phyloP scores from a whole-genome alignment of 2,113 vertebrate species.

The Strix aluco region DNA sequence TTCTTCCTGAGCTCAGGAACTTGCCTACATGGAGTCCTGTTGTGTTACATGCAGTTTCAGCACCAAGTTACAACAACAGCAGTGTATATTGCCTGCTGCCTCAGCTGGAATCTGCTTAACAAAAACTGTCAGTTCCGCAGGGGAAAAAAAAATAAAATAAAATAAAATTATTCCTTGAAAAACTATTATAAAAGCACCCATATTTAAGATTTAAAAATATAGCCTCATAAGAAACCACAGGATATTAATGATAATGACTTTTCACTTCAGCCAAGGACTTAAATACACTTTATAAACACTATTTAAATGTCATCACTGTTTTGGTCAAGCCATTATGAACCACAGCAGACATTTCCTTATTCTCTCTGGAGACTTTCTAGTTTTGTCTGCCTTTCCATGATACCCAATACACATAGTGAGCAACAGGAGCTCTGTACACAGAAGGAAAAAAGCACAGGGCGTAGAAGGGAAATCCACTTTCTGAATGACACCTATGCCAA shows the following conservation, averaged over 20 bases:
- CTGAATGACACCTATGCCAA: not conserved
- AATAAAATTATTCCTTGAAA: not conserved
- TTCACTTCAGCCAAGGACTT: not conserved
- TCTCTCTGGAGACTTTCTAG: not conserved
- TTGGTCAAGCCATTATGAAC: not conserved
- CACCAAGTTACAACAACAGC: accelerated
- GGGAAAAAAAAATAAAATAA: too few relatives aligned
- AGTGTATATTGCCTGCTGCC: not conserved
- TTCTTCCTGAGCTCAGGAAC: not conserved
- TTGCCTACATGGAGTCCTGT: not conserved
- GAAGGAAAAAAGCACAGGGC: not conserved
- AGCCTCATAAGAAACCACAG: not conserved
- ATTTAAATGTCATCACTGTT: not conserved
- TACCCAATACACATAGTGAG: not conserved
- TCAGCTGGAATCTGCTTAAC: not conserved
- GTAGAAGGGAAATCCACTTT: not conserved
- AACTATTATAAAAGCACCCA: not conserved
- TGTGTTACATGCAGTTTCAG: not conserved
- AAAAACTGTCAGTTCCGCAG: not conserved
- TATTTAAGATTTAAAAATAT: not conserved
- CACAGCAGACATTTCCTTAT: not conserved
- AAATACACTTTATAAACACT: constrained; percentile 6
- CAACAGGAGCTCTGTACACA: not conserved
- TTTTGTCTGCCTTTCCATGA: not conserved
- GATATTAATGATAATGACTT: constrained; percentile 27